Percentiles rank a stretch among this genome's conserved stretches.
Conservation (phyloP, 1,140 invertebrate species). For the Drosophila cardini region DNA sequence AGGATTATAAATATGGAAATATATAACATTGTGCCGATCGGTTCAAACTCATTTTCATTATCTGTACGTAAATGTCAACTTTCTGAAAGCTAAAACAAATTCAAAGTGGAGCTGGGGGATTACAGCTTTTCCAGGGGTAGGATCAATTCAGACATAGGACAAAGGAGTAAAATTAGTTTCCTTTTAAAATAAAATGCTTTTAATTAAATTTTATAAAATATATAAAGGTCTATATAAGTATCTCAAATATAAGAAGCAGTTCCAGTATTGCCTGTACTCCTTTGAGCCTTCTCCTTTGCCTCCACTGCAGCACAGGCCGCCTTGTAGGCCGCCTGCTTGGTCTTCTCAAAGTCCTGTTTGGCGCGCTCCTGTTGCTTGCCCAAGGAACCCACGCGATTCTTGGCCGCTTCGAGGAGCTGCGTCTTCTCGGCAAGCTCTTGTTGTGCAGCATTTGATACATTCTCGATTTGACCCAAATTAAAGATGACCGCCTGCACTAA, state of each 20-base stretch:
- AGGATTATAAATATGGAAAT: conserved; percentile 41
- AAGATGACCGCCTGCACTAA: conserved; percentile 83
- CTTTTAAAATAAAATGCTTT: no score
- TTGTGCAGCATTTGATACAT: conserved; percentile 69
- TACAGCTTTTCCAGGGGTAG: no score
- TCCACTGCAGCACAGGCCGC: conserved; percentile 87
- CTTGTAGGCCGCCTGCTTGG: conserved; percentile 87
- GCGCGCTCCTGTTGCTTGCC: conserved; percentile 86
- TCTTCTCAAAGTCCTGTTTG: conserved; percentile 86
- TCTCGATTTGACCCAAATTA: conserved; percentile 87
- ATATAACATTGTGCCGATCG: conserved; percentile 42
- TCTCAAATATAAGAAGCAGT: no score
- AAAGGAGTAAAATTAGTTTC: no score
- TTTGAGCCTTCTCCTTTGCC: conserved; percentile 83
- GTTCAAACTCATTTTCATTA: conserved; percentile 20
- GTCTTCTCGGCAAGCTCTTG: conserved; percentile 87
- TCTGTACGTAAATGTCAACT: conserved; percentile 77
- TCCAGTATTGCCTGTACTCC: background rate
- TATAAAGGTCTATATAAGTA: no score
- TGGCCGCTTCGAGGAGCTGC: conserved; percentile 87
- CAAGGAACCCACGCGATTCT: conserved; percentile 86
- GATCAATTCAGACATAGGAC: no score
- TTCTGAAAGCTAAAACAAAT: background rate
- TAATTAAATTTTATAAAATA: no score
- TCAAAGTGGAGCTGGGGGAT: no score